Evolutionary conservation across 2,113 vertebrate genomes (phyloP).

Genomic region (Aspiorhynchus laticeps): DNA sequence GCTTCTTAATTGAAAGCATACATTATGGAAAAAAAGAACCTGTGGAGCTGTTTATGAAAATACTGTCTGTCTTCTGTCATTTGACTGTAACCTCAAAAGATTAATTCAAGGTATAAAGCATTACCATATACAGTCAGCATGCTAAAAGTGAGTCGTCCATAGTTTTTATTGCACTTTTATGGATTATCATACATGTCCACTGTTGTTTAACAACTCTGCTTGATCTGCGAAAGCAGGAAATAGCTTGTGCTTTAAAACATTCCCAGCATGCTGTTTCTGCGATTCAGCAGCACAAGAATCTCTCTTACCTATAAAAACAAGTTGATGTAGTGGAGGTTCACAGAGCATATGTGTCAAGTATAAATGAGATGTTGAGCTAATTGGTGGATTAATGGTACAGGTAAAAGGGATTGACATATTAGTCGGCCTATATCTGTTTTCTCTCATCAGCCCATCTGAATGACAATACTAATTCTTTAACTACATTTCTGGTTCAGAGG

Average conservation of each 20-base stretch:
- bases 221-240: conserved; percentile 31
- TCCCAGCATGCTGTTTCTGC: conserved; percentile 34
- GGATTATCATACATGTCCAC: not conserved
- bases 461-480: not conserved
- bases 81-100: conserved; percentile 14
- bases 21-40: not conserved
- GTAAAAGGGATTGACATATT: not conserved
- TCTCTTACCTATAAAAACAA: not conserved
- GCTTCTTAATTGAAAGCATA: conserved; percentile 38
- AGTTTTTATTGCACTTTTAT: conserved; percentile 2
- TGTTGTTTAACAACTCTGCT: not conserved
- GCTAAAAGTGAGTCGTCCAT: not conserved
- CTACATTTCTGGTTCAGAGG: not conserved
- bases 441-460: not conserved
- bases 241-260: conserved; percentile 41
- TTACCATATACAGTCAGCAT: not conserved
- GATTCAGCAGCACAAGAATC: not conserved
- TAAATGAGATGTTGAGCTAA: not conserved
- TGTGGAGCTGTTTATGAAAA: not conserved
- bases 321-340: not conserved
- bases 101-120: conserved; percentile 16
- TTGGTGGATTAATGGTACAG: not conserved
- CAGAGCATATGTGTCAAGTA: not conserved
- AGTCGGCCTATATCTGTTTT: not conserved
- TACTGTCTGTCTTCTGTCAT: not conserved